These are phyloP conservation scores for Druon quercuslanigerum DNA, from an alignment of 1,140 invertebrate genomes.

Conservation along the genomic window DNA sequence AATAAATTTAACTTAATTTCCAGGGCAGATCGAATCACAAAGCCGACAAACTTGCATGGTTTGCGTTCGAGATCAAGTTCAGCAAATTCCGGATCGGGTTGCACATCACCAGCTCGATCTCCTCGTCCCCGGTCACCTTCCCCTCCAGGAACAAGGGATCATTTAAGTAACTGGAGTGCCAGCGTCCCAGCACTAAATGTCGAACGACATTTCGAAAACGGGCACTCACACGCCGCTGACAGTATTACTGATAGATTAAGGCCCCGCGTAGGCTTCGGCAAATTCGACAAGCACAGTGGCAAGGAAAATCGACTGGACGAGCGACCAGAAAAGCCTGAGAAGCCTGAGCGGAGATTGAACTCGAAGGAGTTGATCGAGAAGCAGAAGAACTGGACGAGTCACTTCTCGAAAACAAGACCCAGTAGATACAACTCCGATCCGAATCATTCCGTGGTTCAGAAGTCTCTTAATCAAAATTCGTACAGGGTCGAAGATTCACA, in stretches of 20 bases:
- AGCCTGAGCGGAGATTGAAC: constrained; percentile 88
- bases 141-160: constrained; percentile 70
- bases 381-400: constrained; percentile 92
- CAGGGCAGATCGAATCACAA: constrained; percentile 64
- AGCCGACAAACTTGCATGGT: constrained; percentile 68
- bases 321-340: constrained; percentile 81
- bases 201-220: constrained; percentile 71
- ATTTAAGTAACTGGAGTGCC: constrained; percentile 70
- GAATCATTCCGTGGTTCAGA: constrained; percentile 74
- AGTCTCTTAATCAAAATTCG: constrained; percentile 64
- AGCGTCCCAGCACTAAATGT: constrained; percentile 71
- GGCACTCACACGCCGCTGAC: constrained; percentile 57
- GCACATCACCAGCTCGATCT: constrained; percentile 74
- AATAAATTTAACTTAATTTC: constrained; percentile 21
- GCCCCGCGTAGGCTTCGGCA: constrained; percentile 48
- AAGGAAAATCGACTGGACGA: constrained; percentile 77
- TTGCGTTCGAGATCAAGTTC: constrained; percentile 78
- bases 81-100: constrained; percentile 78
- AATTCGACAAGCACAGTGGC: constrained; percentile 63
- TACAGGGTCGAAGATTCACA: constrained; percentile 50
- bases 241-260: constrained; percentile 55
- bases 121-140: constrained; percentile 70
- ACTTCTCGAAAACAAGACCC: constrained; percentile 86
- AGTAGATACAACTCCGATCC: constrained; percentile 80
- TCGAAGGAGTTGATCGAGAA: constrained; percentile 91